phyloP scores from a whole-genome alignment of 2,113 vertebrate species.

The Carassius gibelio region DNA sequence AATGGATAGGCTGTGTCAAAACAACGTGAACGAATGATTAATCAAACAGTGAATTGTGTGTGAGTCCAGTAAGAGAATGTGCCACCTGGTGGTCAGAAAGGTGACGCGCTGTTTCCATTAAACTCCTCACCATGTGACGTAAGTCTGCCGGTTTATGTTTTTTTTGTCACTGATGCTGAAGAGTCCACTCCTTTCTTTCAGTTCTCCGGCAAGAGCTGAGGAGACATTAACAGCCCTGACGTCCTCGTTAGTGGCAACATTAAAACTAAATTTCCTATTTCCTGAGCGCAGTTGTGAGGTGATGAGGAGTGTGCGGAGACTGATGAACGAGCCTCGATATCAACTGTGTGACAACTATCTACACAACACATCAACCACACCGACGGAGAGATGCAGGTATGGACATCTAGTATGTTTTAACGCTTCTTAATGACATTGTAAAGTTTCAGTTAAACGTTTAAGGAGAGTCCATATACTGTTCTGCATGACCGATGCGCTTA shows the following conservation, averaged over 20 bases:
- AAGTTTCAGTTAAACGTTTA: constrained; percentile 23
- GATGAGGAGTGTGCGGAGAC: constrained; percentile 15
- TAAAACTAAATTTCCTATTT: neutral
- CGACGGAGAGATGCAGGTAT: constrained; percentile 45
- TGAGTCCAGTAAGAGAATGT: neutral
- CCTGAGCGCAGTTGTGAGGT: neutral
- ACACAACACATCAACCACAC: neutral
- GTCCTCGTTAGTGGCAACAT: neutral
- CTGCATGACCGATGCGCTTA: constrained; percentile 28
- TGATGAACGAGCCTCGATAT: constrained; percentile 8
- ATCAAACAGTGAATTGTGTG: neutral
- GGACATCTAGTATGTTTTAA: neutral
- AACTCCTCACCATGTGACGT: constrained; percentile 51
- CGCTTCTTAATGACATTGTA: constrained; percentile 10
- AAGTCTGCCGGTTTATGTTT: constrained; percentile 42
- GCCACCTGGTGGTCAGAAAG: constrained; percentile 49
- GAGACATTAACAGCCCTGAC: neutral
- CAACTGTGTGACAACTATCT: constrained; percentile 26
- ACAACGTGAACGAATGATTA: neutral
- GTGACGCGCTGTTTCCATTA: constrained; percentile 25
- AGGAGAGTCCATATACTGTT: neutral
- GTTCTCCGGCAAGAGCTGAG: neutral
- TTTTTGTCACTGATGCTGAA: constrained; percentile 34
- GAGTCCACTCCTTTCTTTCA: constrained; percentile 41
- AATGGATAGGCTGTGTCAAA: constrained; percentile 47